Base-by-base conservation (phyloP, 2,113 vertebrate species). In the Perca schrenkii region DNA sequence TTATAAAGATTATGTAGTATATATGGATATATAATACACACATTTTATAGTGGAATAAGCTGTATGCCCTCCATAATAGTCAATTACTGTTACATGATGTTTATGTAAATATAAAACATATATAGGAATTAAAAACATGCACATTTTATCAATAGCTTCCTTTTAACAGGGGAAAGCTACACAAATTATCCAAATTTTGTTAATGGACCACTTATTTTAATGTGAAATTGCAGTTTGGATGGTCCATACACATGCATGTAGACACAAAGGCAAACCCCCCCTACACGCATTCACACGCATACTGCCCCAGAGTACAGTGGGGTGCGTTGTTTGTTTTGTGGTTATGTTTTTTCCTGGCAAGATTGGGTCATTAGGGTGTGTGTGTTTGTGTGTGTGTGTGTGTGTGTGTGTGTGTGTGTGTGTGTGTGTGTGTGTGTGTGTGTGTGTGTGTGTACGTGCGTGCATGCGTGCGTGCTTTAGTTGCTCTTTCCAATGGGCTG, bases 281-380 rank as follows among this genome's bases (percentile, higher is more conserved):
- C 54, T 2, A 74, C 64, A 80, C 15, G 31, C 73, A 81, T 34
- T 53, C 53, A 84, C 67, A 80, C 80, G 71, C 86, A 80, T 46
- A 10, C 78, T 57, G 73, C 75, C 71, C 63, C 49, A 67, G 85
- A 81, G 74, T 88, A 89, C 90, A 88, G 85, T 89, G 79, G 83
- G 74, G 77, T 88, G 70, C 58, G 86, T 89, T 91, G 83, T 93
- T 91, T 91, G 91, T 91, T 91, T 92, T 91, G 88, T 84, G 84
- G 87, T 91, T 69, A 62, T 85, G 74, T 90, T 90, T 89, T 91
- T 92, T 86, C 89, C 86, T 93, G 91, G 91, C 91, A 91, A 79
- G 64, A 49, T 78, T 86, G 87, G 88, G 80, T 93, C 89, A 94
- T 94, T 94, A 94, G 82, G 79, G 83, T 86, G 80, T 86, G 72